These are phyloP conservation scores for Agrotis ipsilon DNA, from an alignment of 2,888 invertebrate genomes.

Conservation along the genomic window DNA sequence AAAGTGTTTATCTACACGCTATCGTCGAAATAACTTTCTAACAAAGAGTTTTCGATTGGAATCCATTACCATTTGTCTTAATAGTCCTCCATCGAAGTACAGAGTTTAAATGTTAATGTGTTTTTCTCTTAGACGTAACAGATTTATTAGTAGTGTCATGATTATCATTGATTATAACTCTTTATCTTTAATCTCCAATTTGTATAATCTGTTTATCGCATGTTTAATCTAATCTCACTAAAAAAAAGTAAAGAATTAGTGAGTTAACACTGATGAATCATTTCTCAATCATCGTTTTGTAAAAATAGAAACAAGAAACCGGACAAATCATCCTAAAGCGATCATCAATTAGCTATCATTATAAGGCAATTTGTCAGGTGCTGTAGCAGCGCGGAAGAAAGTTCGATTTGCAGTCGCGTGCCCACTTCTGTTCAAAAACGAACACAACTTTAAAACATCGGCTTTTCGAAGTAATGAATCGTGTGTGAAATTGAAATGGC, in stretches of 20 bases:
- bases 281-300: constrained; percentile 37
- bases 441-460: constrained; percentile 68
- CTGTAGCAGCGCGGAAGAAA: constrained; percentile 74
- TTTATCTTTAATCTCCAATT: constrained; percentile 58
- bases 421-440: constrained; percentile 70
- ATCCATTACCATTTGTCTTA: constrained; percentile 67
- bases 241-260: constrained; percentile 39
- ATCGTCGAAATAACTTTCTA: constrained; percentile 72
- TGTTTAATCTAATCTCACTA: constrained; percentile 37
- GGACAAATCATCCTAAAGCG: constrained; percentile 72
- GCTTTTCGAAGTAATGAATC: constrained; percentile 79
- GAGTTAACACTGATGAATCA: constrained; percentile 51
- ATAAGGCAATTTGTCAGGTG: constrained; percentile 83
- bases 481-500: constrained; percentile 80
- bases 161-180: constrained; percentile 52
- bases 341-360: constrained; percentile 81
- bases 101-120: constrained; percentile 38
- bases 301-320: constrained; percentile 65
- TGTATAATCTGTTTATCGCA: constrained; percentile 56
- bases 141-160: constrained; percentile 42
- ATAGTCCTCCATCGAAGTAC: constrained; percentile 40
- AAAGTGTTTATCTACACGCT: constrained; percentile 74
- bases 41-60: constrained; percentile 69
- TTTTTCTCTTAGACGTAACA: constrained; percentile 27
- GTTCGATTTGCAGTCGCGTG: constrained; percentile 76